phyloP scores from a whole-genome alignment of 2,888 invertebrate genomes.

The Criorhina ranunculi region DNA sequence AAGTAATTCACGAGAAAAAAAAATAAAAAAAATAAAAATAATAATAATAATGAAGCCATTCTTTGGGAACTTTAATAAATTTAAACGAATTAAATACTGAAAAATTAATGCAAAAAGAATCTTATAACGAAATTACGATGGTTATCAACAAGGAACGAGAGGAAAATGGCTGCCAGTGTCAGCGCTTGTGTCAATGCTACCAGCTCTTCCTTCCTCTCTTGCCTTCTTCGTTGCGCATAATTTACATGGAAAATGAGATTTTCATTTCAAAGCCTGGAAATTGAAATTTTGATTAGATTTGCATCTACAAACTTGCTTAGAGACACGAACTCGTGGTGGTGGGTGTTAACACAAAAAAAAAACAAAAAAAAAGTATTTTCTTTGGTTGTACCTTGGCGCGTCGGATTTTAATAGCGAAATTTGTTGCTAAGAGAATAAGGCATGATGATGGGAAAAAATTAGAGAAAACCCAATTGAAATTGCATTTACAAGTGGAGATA shows the following conservation, averaged over 20 bases:
- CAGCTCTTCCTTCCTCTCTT: background rate
- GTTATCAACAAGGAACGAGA: constrained; percentile 38
- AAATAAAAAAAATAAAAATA: constrained; percentile 25
- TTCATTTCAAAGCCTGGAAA: constrained; percentile 76
- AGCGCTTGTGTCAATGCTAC: constrained; percentile 18
- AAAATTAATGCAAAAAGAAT: constrained; percentile 69
- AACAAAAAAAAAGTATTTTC: constrained; percentile 26
- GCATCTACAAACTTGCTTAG: constrained; percentile 63
- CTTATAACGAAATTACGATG: constrained; percentile 69
- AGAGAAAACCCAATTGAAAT: too few species aligned
- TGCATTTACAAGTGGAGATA: too few species aligned
- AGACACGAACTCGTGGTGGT: constrained; percentile 23
- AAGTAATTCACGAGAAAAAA: constrained; percentile 46
- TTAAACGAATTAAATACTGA: constrained; percentile 62
- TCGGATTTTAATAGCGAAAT: background rate
- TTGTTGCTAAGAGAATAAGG: background rate
- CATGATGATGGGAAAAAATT: too few species aligned
- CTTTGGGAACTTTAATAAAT: constrained; percentile 57
- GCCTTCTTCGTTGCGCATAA: constrained; percentile 60
- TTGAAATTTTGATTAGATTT: constrained; percentile 77
- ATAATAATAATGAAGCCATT: constrained; percentile 41
- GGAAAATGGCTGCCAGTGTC: constrained; percentile 50
- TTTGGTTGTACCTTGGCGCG: background rate
- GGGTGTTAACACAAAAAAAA: constrained; percentile 43
- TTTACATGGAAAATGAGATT: constrained; percentile 76